A percentile compares a stretch with the other conserved stretches of the same genome.
Conservation (phyloP, 2,888 invertebrate species). For the Balanococcus diminutus region DNA sequence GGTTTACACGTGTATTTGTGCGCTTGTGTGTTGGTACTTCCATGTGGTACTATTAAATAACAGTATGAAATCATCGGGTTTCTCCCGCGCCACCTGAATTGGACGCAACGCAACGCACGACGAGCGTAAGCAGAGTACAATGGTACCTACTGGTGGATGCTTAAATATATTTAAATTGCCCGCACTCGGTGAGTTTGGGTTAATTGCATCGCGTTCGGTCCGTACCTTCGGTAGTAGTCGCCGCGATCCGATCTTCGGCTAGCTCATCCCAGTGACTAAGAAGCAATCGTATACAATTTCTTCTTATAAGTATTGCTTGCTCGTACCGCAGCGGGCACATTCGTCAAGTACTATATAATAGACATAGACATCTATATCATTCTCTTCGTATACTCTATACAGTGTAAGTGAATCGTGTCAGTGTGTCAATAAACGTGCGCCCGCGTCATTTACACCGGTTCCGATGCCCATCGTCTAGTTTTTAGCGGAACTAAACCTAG, state of each 20-base stretch:
- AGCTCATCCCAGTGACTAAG: neutral
- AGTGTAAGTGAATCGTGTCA: conserved; percentile 21
- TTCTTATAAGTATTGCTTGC: neutral
- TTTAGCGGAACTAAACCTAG: conserved; percentile 36
- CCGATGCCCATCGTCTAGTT: conserved; percentile 11
- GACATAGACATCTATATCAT: neutral
- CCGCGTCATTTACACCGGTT: conserved; percentile 24
- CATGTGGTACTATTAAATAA: conserved; percentile 34
- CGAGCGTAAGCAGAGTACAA: neutral
- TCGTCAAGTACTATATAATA: neutral
- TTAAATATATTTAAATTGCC: conserved; percentile 48
- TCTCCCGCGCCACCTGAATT: conserved; percentile 42
- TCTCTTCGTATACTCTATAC: neutral
- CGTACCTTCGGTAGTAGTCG: neutral
- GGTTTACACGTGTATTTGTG: neutral
- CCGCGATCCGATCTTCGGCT: neutral
- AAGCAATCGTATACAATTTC: neutral
- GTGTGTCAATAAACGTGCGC: conserved; percentile 45
- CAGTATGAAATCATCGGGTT: conserved; percentile 52
- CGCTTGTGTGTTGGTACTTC: conserved; percentile 19
- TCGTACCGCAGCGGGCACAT: neutral
- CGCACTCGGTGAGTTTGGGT: neutral
- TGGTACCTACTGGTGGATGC: too few species aligned
- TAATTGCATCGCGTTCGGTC: neutral
- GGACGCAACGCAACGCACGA: too few species aligned